A percentile compares a stretch with the other conserved stretches of the same genome.
Conservation (phyloP, 2,888 invertebrate species). For the Platerodrilus igneus region DNA sequence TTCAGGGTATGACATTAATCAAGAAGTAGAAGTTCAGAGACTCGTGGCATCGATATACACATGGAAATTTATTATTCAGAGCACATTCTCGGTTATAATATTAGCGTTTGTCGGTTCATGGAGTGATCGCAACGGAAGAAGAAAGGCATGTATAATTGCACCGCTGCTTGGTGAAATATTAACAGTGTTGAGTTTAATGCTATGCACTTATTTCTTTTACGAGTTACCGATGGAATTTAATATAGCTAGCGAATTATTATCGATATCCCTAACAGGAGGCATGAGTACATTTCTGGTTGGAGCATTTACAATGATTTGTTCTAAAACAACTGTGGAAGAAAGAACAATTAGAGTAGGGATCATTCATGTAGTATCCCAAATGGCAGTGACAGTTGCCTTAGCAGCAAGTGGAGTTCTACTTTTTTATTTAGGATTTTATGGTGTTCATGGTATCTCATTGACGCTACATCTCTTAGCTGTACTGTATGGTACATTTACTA, state of each 20-base stretch:
- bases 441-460: constrained; percentile 51
- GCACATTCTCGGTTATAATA: constrained; percentile 53
- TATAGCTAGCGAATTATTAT: constrained; percentile 52
- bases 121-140: constrained; percentile 56
- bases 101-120: constrained; percentile 58
- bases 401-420: constrained; percentile 52
- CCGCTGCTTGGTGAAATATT: constrained; percentile 54
- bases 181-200: constrained; percentile 50
- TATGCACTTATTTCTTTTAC: constrained; percentile 54
- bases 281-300: constrained; percentile 56
- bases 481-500: constrained; percentile 48
- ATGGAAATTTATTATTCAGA: constrained; percentile 54
- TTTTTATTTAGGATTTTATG: constrained; percentile 49
- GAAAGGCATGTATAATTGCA: constrained; percentile 55
- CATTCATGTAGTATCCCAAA: constrained; percentile 51
- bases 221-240: constrained; percentile 53
- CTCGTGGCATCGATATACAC: constrained; percentile 47
- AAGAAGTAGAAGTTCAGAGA: constrained; percentile 43
- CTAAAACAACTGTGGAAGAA: constrained; percentile 52
- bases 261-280: constrained; percentile 53
- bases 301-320: constrained; percentile 58
- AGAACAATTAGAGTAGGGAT: constrained; percentile 59
- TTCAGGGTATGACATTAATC: constrained; percentile 56
- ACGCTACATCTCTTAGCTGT: constrained; percentile 48
- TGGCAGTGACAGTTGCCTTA: constrained; percentile 51